A percentile compares a stretch with the other conserved stretches of the same genome.
These are phyloP conservation scores for Hetaerina titia DNA, from an alignment of 2,888 invertebrate species.

Conservation along the genomic window DNA sequence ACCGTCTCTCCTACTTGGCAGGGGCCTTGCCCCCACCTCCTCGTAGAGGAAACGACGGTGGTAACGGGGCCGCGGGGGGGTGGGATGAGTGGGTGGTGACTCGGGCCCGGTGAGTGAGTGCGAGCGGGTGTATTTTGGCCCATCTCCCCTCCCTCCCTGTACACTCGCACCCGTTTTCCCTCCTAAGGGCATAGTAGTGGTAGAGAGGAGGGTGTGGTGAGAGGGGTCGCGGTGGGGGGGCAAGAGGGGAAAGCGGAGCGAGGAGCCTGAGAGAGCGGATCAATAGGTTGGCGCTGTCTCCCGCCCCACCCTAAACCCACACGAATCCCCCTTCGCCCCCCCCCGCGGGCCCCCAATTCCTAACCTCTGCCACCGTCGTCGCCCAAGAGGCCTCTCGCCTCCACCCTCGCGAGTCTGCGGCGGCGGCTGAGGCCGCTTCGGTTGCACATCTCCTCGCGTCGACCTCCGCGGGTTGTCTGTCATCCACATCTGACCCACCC, in stretches of 20 bases:
- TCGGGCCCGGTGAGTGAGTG: conserved; percentile 4
- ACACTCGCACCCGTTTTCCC: background rate
- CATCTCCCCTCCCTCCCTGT: background rate
- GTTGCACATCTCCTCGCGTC: background rate
- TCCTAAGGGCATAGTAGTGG: background rate
- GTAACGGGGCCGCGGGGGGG: background rate
- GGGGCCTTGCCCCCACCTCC: background rate
- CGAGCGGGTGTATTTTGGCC: conserved; percentile 32
- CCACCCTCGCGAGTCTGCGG: background rate
- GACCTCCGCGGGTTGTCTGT: too few species aligned
- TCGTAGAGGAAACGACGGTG: background rate
- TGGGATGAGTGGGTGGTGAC: background rate
- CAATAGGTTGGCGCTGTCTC: conserved; percentile 63
- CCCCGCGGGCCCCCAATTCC: background rate
- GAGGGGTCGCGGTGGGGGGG: background rate
- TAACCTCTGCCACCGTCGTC: background rate
- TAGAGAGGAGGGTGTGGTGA: background rate
- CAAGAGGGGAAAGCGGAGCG: background rate
- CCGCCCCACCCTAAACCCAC: background rate
- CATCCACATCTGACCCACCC: too few species aligned
- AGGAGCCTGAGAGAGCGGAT: conserved; percentile 31
- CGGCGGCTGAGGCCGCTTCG: background rate
- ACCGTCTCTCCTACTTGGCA: background rate
- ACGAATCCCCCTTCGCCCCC: background rate
- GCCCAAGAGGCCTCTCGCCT: background rate